Evolutionary conservation across 2,888 invertebrate genomes (phyloP).

Genomic region (Myathropa florea): DNA sequence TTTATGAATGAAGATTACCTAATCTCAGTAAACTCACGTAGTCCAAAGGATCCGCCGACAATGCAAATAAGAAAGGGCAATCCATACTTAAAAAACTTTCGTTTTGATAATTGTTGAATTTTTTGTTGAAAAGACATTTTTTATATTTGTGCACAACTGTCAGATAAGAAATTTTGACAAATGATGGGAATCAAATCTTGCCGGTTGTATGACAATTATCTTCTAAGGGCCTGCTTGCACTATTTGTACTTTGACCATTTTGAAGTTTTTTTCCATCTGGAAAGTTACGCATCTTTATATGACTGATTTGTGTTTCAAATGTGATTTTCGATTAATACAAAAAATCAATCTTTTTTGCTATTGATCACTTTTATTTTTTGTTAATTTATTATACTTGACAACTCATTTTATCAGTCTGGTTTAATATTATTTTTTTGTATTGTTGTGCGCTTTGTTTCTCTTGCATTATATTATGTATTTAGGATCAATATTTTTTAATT

Average conservation of each 20-base stretch:
- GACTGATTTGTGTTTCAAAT: too few relatives aligned
- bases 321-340: too few relatives aligned
- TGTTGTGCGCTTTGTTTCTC: too few relatives aligned
- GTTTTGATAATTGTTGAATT: conserved; percentile 73
- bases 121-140: conserved; percentile 75
- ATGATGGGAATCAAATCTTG: not conserved
- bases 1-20: conserved; percentile 82
- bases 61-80: conserved; percentile 88
- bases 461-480: too few relatives aligned
- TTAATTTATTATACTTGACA: too few relatives aligned
- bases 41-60: conserved; percentile 89
- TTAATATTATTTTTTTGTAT: too few relatives aligned
- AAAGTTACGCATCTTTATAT: too few relatives aligned
- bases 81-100: conserved; percentile 83
- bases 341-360: too few relatives aligned
- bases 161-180: conserved; percentile 7
- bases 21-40: conserved; percentile 88
- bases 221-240: not conserved
- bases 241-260: not conserved
- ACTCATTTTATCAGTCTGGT: too few relatives aligned
- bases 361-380: too few relatives aligned
- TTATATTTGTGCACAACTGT: not conserved
- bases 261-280: too few relatives aligned
- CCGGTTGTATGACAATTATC: not conserved
- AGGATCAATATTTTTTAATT: too few relatives aligned